Base-by-base conservation (phyloP, 2,888 invertebrate genomes). In the Tetheella fluctuosa region DNA sequence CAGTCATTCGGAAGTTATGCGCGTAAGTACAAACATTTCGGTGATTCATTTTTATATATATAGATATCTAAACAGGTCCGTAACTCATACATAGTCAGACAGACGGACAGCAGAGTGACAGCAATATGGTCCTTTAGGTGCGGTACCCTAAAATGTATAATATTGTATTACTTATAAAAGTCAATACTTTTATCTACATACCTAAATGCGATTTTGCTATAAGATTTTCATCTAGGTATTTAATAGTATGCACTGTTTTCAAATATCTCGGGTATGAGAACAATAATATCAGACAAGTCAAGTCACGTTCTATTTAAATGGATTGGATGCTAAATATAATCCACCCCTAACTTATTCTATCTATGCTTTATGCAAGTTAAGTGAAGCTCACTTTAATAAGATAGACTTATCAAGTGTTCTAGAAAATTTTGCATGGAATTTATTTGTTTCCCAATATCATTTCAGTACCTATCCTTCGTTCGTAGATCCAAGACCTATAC, bases 401-500 rank as follows among this genome's bases (percentile, higher is more conserved):
- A 34, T 34, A 13, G 34, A 10, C 10, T 30, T 8, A 30, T 10
- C 30, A 30, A 30, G 28, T 28, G n/a, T n/a, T n/a, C n/a, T n/a
- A n/a, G n/a, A n/a, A n/a, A n/a, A n/a, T n/a, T n/a, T n/a, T n/a
- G n/a, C n/a, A n/a, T n/a, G n/a, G n/a, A n/a, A n/a, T n/a, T n/a
- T n/a, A n/a, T n/a, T n/a, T n/a, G n/a, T 34, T 34, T 34, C 13
- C 34, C 34, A 34, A 48, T 48, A 20, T 48, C 6, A 3, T 48
- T 48, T 48, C 13, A 13, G 3, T 48, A 8, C 20, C 48, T 20
- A 20, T 48, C 54, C 54, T n/a, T 0, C 17, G 20, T 15, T n/a
- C 0, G 30, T 58, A 63, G 54, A 61, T 66, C 75, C 71, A 64
- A 54, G 64, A 28, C 30, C n/a, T 54, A 58, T 52, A 48, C 58